Conservation (phyloP, 2,113 vertebrate genomes). For the Sinocyclocheilus maitianheensis region DNA sequence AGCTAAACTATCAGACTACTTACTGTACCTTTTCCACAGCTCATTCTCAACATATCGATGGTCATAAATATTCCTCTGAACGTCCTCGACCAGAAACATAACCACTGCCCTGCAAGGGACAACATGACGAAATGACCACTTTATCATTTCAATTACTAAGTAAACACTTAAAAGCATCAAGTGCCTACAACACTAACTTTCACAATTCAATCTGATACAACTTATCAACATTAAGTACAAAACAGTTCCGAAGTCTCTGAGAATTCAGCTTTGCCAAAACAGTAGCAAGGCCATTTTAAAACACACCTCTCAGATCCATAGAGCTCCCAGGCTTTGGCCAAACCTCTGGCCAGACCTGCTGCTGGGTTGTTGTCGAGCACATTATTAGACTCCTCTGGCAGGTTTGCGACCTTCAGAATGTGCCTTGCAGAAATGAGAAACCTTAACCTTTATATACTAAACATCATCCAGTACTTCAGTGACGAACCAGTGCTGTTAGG, state of each 20-base stretch:
- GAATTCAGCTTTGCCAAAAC: neutral
- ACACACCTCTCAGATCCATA: slow-evolving; percentile 85
- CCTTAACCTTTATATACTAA: neutral
- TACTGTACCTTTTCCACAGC: slow-evolving; percentile 83
- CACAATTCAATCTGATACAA: neutral
- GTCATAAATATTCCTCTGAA: slow-evolving; percentile 91
- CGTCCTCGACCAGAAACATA: slow-evolving; percentile 86
- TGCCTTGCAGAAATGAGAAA: slow-evolving; percentile 69
- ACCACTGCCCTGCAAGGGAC: slow-evolving; percentile 81
- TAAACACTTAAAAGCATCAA: neutral
- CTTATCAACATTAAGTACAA: neutral
- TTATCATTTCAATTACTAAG: neutral
- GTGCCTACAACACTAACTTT: neutral
- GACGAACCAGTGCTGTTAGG: neutral
- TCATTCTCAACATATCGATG: slow-evolving; percentile 90
- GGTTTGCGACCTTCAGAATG: slow-evolving; percentile 81
- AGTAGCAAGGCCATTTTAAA: neutral
- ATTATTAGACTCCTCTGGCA: slow-evolving; percentile 73
- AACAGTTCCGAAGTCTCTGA: neutral
- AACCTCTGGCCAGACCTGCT: slow-evolving; percentile 78
- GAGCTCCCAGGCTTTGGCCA: slow-evolving; percentile 90
- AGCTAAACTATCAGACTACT: neutral
- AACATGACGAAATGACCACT: neutral
- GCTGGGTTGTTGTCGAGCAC: slow-evolving; percentile 86
- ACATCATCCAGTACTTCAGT: neutral